Base-by-base conservation (phyloP, 2,797 vertebrate species). In the Echeneis naucrates region DNA sequence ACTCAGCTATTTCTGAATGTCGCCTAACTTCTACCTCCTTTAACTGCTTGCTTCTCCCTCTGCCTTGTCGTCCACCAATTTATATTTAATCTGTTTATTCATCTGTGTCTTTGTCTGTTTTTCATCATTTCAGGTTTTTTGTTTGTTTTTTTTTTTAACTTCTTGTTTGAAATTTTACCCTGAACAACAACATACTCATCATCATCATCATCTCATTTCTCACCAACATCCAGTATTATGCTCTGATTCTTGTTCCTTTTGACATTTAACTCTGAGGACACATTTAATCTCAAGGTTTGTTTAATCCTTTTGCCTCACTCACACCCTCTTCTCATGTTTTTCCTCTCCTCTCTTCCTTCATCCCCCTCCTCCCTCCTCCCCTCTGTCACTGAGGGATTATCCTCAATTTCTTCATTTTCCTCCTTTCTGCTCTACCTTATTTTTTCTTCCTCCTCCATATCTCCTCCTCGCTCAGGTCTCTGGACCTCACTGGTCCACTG, bases 401-500 rank as follows among this genome's bases (percentile, higher is more conserved):
- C 33, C 53, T 51, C 27, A 7, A 13, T 64, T 79, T 8, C 38
- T 56, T 52, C 32, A 14, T 55, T 37, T 33, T 32, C 13, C 26
- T 50, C 2, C 10, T 61, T 40, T 72, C n/a, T 23, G 57, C 44
- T 55, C 35, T 23, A 38, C 48, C 35, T 40, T 61, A 61, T 57
- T 72, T 38, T 83, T 37, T 44, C 10, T 1, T 42, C 23, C 27
- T 57, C 19, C 12, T 73, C 64, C 33, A 37, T 47, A 35, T 30
- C 40, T 50, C 57, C 42, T 78, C 38, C 23, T 64, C 75, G 60
- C 27, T 72, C 63, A 95, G 94, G 78, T 95, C 95, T 84, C 82
- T 95, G 75, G 94, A 95, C 72, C 85, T 95, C 69, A 95, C 95
- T 4, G 94, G 94, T 8, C 94, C 95, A 0, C 87, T 95, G 75